A percentile compares a stretch with the other conserved stretches of the same genome.
These are phyloP conservation scores for Agriotes lineatus DNA, from an alignment of 2,888 invertebrate species.

Conservation along the genomic window DNA sequence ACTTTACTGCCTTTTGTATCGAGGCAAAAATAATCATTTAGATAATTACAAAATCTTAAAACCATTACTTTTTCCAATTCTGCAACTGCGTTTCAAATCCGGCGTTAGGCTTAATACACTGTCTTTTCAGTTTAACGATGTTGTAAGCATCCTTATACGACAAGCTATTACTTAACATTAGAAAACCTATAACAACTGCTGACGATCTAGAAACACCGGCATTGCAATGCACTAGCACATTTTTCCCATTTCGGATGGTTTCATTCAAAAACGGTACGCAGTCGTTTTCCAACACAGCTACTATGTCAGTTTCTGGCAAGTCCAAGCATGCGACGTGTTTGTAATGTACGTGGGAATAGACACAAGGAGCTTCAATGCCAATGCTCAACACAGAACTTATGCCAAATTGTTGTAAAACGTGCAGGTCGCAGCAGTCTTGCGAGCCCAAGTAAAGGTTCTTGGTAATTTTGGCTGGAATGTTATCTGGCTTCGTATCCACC, in stretches of 20 bases:
- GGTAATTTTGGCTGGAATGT: slow-evolving; percentile 76
- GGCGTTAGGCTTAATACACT: slow-evolving; percentile 81
- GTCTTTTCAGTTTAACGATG: slow-evolving; percentile 76
- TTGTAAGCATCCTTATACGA: slow-evolving; percentile 75
- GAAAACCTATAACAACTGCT: slow-evolving; percentile 82
- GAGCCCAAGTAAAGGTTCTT: slow-evolving; percentile 82
- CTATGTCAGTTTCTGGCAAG: slow-evolving; percentile 77
- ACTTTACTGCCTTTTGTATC: too few relatives aligned
- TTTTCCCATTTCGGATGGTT: slow-evolving; percentile 61
- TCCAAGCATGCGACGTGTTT: slow-evolving; percentile 79
- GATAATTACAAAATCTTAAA: not conserved
- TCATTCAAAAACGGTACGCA: slow-evolving; percentile 76
- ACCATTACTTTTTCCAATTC: too few relatives aligned
- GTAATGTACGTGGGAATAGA: slow-evolving; percentile 65
- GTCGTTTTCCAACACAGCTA: slow-evolving; percentile 65
- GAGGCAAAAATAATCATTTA: too few relatives aligned
- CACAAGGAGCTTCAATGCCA: slow-evolving; percentile 72
- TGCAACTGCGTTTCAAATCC: slow-evolving; percentile 83
- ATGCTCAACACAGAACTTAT: slow-evolving; percentile 83
- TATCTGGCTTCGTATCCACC: slow-evolving; percentile 85
- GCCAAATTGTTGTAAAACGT: slow-evolving; percentile 71
- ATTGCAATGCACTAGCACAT: slow-evolving; percentile 88
- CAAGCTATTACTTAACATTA: slow-evolving; percentile 75
- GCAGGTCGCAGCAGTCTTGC: slow-evolving; percentile 82
- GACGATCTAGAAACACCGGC: slow-evolving; percentile 92